Percentiles rank a stretch among this genome's conserved stretches.
These are phyloP conservation scores for Molorchus minor DNA, from an alignment of 2,888 invertebrate species.

Conservation along the genomic window DNA sequence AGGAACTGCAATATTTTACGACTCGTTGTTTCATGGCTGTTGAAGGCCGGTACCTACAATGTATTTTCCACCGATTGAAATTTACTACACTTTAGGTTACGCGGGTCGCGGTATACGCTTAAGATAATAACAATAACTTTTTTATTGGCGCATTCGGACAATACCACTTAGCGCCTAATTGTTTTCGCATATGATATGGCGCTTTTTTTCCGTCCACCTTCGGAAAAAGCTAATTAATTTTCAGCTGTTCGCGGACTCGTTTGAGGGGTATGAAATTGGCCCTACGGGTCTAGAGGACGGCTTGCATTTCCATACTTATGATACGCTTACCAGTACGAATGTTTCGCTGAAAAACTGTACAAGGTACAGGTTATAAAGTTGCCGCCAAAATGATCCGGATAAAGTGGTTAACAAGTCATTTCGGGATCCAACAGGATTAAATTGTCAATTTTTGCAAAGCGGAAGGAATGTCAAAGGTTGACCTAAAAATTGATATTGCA, in stretches of 20 bases:
- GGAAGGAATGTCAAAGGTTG: too few species aligned
- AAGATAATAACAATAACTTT: constrained; percentile 18
- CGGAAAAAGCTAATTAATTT: constrained; percentile 14
- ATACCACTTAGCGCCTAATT: constrained; percentile 15
- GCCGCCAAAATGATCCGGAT: too few species aligned
- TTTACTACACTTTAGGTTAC: constrained; percentile 18
- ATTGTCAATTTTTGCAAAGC: too few species aligned
- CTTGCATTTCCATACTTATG: too few species aligned
- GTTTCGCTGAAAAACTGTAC: too few species aligned
- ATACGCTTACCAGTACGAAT: too few species aligned
- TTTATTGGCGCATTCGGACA: constrained; percentile 14
- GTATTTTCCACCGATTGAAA: constrained; percentile 17
- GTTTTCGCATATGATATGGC: constrained; percentile 9
- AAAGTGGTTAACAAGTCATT: too few species aligned
- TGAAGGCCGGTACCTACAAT: constrained; percentile 13
- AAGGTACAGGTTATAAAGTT: too few species aligned
- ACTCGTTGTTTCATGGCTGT: constrained; percentile 18
- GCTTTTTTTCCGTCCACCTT: background rate
- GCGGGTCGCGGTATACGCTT: constrained; percentile 5
- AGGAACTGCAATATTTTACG: constrained; percentile 21
- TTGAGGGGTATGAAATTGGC: background rate
- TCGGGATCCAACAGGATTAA: too few species aligned
- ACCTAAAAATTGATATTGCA: too few species aligned
- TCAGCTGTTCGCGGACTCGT: background rate
- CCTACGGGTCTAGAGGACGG: too few species aligned